phyloP scores from a whole-genome alignment of 1,140 invertebrate species.

The Fopius arisanus region DNA sequence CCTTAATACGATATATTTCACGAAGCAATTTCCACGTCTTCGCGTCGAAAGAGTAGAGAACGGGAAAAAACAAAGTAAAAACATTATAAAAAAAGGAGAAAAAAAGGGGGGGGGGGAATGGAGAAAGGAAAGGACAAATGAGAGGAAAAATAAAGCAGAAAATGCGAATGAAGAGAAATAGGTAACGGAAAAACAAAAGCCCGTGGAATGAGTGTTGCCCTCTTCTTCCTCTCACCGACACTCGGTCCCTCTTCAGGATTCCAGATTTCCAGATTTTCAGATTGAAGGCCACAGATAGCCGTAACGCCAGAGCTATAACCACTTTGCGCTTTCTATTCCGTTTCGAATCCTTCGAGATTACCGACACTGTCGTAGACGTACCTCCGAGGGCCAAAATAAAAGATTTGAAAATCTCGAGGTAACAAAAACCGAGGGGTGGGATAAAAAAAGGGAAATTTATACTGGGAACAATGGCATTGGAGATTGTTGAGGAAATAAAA shows the following conservation, averaged over 20 bases:
- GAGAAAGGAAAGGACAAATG: background rate
- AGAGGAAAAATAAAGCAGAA: background rate
- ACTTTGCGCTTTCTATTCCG: constrained; percentile 9
- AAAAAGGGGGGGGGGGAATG: background rate
- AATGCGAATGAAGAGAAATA: background rate
- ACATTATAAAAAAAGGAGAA: background rate
- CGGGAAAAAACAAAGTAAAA: background rate
- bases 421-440: background rate
- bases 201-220: background rate
- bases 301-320: constrained; percentile 3
- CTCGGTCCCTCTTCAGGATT: background rate
- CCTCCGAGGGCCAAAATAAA: constrained; percentile 2
- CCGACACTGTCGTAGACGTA: background rate
- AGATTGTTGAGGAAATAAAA: background rate
- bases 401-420: background rate
- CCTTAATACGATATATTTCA: constrained; percentile 7
- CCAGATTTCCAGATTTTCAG: too few relatives aligned
- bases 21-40: constrained; percentile 1
- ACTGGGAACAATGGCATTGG: background rate
- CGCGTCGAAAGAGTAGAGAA: background rate
- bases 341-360: constrained; percentile 5
- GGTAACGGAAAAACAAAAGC: background rate
- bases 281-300: constrained; percentile 1
- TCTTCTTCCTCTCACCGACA: background rate
- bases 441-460: background rate